Evolutionary conservation across 2,797 vertebrate species (phyloP), one percentile per base, ranked within the genome.

Genomic region (Intellagama lesueurii): DNA sequence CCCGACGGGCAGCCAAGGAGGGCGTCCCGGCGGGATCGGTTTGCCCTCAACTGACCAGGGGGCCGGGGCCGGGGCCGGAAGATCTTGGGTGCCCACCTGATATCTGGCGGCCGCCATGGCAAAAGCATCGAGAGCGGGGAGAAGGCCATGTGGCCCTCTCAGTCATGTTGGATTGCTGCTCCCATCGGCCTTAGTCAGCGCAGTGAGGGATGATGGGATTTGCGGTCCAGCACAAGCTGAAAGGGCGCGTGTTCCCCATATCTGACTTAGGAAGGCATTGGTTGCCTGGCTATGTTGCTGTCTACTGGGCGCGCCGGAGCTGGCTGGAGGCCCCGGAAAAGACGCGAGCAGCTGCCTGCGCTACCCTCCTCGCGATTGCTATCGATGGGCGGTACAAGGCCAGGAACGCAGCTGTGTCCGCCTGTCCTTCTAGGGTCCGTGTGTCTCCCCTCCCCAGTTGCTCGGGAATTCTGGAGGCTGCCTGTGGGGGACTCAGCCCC

Each of bases 351-450:
- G 75, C 75, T 26, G 40, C 75, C 40, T 3, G 40, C 40, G 17
- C 22, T 47, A 5, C 22, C 22, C 73, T 7, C 35, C 49, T 8
- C 22, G 19, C n/a, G 7, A 32, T 56, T 52, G 78, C 11, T 52
- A 44, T 52, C 49, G 5, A n/a, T 52, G 49, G 30, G 49, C 78
- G 5, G 47, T 0, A 12, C 7, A 3, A 30, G 28, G 49, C 30
- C 78, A 16, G 26, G 2, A 7, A 17, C 12, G 11, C 28, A 80
- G 28, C 44, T 52, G 87, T 86, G 92, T 8, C 30, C 30, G 16
- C 16, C 49, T 0, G 16, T 26, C 17, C 52, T 12, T 16, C 52
- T 16, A 14, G 0, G 7, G 12, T 24, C n/a, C 22, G 1, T 1
- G 22, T 19, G 47, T 79, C 14, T 16, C 28, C 12, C 14, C 14